phyloP scores from a whole-genome alignment of 2,797 vertebrate genomes.

The Philypnodon macrostomus region DNA sequence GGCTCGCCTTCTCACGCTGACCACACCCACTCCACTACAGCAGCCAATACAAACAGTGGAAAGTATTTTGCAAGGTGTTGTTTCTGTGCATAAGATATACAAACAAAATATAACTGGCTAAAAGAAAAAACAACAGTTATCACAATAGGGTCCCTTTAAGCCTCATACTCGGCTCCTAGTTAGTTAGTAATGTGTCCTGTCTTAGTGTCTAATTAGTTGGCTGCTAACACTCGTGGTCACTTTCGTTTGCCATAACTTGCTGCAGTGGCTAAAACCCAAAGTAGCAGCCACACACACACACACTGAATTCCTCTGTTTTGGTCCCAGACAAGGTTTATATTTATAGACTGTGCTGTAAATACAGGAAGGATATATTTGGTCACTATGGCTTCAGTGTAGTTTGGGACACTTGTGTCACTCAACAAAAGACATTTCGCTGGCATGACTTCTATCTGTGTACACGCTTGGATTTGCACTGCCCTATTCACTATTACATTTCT shows the following conservation, averaged over 20 bases:
- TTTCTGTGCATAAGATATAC: too few species aligned
- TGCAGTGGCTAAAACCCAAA: conserved; percentile 9
- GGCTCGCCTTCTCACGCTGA: too few species aligned
- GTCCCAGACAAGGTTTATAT: conserved; percentile 57
- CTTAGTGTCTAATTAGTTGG: background rate
- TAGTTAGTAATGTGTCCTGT: background rate
- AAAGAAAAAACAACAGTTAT: too few species aligned
- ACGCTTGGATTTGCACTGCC: background rate
- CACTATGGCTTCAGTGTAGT: conserved; percentile 55
- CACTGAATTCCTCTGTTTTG: conserved; percentile 50
- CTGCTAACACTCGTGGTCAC: background rate
- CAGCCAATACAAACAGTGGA: too few species aligned
- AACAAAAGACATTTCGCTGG: conserved; percentile 48
- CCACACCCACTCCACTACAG: too few species aligned
- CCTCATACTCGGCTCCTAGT: too few species aligned
- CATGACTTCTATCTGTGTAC: conserved; percentile 11
- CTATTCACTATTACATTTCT: too few species aligned
- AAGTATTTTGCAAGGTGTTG: too few species aligned
- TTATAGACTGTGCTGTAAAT: conserved; percentile 65
- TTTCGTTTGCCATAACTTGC: conserved; percentile 1
- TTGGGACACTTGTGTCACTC: conserved; percentile 47
- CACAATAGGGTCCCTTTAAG: too few species aligned
- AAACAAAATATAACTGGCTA: too few species aligned
- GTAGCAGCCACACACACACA: conserved; percentile 15
- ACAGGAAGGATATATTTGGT: conserved; percentile 65